Percentiles rank a stretch among this genome's conserved stretches.
These are phyloP conservation scores for Eidolon dupreanum DNA, from an alignment of 2,797 vertebrate genomes.

Conservation along the genomic window DNA sequence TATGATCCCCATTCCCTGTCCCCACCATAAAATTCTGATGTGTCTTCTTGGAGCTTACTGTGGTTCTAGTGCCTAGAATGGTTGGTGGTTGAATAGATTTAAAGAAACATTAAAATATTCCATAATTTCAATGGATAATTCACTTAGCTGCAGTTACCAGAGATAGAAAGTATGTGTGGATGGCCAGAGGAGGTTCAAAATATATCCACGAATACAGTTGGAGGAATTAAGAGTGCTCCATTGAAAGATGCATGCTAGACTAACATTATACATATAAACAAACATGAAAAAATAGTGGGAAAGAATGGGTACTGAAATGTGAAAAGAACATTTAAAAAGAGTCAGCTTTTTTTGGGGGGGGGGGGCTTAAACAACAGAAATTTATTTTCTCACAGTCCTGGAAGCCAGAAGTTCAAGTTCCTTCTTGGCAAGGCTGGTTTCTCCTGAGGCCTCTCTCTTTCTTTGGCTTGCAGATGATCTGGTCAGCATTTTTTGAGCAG, in stretches of 20 bases:
- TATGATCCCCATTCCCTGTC: background rate
- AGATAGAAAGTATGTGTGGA: background rate
- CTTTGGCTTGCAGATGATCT: no score
- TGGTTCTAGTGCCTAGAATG: background rate
- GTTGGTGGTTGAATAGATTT: background rate
- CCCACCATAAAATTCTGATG: background rate
- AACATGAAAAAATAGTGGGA: background rate
- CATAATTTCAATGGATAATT: background rate
- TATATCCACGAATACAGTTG: background rate
- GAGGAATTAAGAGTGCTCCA: background rate
- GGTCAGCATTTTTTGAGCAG: background rate
- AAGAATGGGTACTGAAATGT: background rate
- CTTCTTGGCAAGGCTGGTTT: no score
- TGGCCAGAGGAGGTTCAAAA: background rate
- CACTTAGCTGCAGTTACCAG: background rate
- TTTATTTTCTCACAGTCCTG: no score
- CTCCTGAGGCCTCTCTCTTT: no score
- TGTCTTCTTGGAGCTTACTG: background rate
- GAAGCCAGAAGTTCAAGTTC: no score
- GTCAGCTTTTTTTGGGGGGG: no score
- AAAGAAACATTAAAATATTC: constrained; percentile 12
- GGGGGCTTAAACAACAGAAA: no score
- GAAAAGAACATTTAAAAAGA: background rate
- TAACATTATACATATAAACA: background rate
- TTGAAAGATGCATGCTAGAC: background rate